phyloP scores from a whole-genome alignment of 2,113 vertebrate genomes.

The Macrotus californicus region DNA sequence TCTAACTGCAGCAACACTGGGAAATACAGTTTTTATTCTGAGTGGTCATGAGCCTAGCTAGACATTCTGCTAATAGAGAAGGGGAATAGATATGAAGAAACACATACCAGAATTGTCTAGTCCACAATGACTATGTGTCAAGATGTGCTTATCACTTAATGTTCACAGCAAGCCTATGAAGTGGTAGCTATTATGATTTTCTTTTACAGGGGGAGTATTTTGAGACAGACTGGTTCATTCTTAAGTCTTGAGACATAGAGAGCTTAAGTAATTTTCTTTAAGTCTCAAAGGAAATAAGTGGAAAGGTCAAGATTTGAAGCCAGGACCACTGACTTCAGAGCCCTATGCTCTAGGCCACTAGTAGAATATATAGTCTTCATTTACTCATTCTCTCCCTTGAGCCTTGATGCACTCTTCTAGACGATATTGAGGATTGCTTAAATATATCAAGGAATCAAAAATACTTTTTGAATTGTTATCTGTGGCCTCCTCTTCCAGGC shows the following conservation, averaged over 20 bases:
- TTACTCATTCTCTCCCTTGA: conserved; percentile 7
- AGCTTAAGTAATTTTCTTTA: conserved; percentile 1
- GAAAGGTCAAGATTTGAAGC: neutral
- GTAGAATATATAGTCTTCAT: neutral
- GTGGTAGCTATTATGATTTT: neutral
- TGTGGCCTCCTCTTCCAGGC: neutral
- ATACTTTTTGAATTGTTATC: conserved; percentile 5
- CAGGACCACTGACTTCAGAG: neutral
- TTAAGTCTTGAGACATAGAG: neutral
- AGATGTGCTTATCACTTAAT: neutral
- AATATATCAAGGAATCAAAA: conserved; percentile 16
- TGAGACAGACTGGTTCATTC: neutral
- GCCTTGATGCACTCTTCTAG: neutral
- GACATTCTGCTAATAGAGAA: neutral
- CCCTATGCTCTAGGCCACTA: neutral
- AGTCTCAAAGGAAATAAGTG: neutral
- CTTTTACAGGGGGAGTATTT: neutral
- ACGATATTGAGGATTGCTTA: neutral
- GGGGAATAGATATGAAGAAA: neutral
- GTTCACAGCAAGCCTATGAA: neutral
- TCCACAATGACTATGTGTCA: neutral
- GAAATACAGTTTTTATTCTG: conserved; percentile 18
- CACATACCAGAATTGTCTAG: neutral
- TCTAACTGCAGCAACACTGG: neutral
- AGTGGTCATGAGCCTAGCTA: neutral